These are phyloP conservation scores for Strigamia crassipes DNA, from an alignment of 2,888 invertebrate species.

Conservation along the genomic window DNA sequence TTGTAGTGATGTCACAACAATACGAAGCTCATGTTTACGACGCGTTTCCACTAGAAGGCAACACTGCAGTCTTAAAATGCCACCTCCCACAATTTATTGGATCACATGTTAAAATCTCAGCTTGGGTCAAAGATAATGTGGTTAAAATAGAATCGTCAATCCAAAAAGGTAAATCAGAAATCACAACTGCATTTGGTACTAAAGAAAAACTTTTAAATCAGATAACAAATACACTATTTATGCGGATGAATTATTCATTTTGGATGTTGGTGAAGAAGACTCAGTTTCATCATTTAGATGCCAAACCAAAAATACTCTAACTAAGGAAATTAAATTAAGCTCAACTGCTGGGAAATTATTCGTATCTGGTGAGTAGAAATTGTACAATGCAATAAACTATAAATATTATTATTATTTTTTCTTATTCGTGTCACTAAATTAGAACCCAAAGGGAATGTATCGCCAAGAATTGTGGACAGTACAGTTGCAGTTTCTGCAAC, in stretches of 20 bases:
- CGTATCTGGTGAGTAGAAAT: slow-evolving; percentile 33
- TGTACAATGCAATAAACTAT: neutral
- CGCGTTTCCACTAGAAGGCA: slow-evolving; percentile 44
- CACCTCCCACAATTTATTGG: slow-evolving; percentile 46
- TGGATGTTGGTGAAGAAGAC: neutral
- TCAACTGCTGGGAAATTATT: slow-evolving; percentile 44
- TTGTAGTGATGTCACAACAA: slow-evolving; percentile 45
- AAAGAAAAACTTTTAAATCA: neutral
- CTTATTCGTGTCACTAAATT: neutral
- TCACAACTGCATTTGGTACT: neutral
- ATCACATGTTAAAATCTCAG: slow-evolving; percentile 12
- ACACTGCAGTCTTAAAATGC: slow-evolving; percentile 46
- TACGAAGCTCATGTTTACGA: slow-evolving; percentile 47
- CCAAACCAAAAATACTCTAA: slow-evolving; percentile 43
- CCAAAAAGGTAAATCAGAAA: slow-evolving; percentile 6
- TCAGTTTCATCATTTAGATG: slow-evolving; percentile 43
- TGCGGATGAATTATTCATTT: slow-evolving; percentile 28
- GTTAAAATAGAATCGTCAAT: slow-evolving; percentile 41
- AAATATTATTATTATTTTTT: neutral
- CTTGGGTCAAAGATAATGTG: slow-evolving; percentile 46
- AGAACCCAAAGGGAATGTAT: slow-evolving; percentile 17
- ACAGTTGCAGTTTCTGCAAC: neutral
- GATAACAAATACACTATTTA: slow-evolving; percentile 41
- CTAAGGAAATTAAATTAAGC: slow-evolving; percentile 21
- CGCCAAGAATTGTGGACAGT: slow-evolving; percentile 24